Conservation (phyloP, 2,888 invertebrate genomes). For the Drosophila ezoana region DNA sequence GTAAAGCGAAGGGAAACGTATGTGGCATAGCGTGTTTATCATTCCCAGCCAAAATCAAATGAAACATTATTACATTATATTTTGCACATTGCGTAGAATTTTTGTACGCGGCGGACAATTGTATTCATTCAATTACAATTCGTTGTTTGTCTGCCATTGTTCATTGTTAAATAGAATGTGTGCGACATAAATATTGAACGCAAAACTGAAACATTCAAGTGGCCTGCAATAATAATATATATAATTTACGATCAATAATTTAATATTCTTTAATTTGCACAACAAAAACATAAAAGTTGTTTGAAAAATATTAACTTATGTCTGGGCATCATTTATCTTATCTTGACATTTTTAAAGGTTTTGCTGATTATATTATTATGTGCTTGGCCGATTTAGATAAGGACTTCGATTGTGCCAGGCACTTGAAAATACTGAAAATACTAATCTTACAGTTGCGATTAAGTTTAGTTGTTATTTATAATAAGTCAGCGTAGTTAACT, state of each 20-base stretch:
- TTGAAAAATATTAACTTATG: not conserved
- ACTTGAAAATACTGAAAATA: not conserved
- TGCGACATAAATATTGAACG: slow-evolving; percentile 56
- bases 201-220: slow-evolving; percentile 33
- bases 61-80: slow-evolving; percentile 67
- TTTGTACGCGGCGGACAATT: slow-evolving; percentile 21
- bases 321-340: slow-evolving; percentile 23
- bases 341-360: slow-evolving; percentile 1
- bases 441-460: not conserved
- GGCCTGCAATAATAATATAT: slow-evolving; percentile 57
- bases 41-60: slow-evolving; percentile 60
- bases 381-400: not conserved
- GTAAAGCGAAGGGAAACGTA: slow-evolving; percentile 49
- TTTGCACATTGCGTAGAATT: slow-evolving; percentile 65
- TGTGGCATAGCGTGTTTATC: slow-evolving; percentile 61
- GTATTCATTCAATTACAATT: slow-evolving; percentile 71
- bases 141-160: slow-evolving; percentile 58
- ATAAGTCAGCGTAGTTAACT: not conserved
- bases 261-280: slow-evolving; percentile 47
- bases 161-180: slow-evolving; percentile 53
- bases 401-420: not conserved
- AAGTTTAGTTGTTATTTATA: not conserved
- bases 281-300: slow-evolving; percentile 44
- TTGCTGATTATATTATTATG: not conserved
- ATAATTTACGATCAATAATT: slow-evolving; percentile 68